Evolutionary conservation across 2,888 invertebrate genomes (phyloP), one percentile per base, ranked within the genome.

Genomic region (Acronicta aceris): DNA sequence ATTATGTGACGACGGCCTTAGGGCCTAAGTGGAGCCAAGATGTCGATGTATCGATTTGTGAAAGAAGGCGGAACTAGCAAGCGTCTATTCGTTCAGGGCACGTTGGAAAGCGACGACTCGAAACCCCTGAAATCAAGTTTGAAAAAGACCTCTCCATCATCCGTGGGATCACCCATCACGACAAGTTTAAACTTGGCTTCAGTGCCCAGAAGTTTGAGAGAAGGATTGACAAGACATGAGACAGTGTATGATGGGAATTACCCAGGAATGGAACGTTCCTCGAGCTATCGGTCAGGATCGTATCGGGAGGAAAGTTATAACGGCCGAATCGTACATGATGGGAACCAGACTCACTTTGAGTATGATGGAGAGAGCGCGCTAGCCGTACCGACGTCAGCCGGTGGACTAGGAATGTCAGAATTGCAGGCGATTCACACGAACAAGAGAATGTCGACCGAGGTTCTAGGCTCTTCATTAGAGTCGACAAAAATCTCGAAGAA

Each of bases 391-490:
- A 84, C 88, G 47, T 92, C 91, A 57, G 92, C 92, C 63, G 92
- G 93, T 51, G 92, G 92, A 30, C 85, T 86, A 68, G 92, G 94
- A 67, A 87, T 95, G 66, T 94, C 94, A 93, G 96, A 89, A 83
- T 95, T 97, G 83, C 97, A 97, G 90, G 97, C 97, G 86, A 96
- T 98, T 88, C 96, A 97, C 83, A 97, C 97, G 81, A 97, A 97
- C 89, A 97, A 98, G 85, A 96, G 97, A 78, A 93, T 98, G 85
- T 97, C 97, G 85, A 98, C 98, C 81, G 97, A 98, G 95, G 97
- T 98, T 87, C 95, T 97, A 82, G 98, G 98, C 83, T 97, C 97
- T 86, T 97, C 97, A 68, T 95, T 97, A 86, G 97, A 98, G 92
- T 97, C 97, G 81, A 97, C 97, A 69, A 97, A 97, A 92, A 97